Percentiles rank a stretch among this genome's conserved stretches.
phyloP scores from a whole-genome alignment of 2,113 vertebrate genomes.

The Deroptyus accipitrinus region DNA sequence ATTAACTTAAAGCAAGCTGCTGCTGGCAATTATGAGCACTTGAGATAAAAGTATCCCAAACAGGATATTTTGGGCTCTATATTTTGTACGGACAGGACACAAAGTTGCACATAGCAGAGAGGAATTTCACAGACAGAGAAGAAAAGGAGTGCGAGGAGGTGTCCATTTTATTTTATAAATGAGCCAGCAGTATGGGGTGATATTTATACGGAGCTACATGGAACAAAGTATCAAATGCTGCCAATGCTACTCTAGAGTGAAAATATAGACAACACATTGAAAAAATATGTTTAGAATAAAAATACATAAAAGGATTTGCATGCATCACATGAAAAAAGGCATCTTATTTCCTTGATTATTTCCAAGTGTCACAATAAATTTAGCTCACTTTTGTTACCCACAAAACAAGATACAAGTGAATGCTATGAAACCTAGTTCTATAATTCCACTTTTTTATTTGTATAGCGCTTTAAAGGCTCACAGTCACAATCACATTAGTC shows the following conservation, averaged over 20 bases:
- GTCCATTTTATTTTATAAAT: neutral
- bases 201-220: neutral
- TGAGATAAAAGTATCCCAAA: neutral
- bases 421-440: neutral
- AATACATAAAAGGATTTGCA: neutral
- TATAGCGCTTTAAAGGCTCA: neutral
- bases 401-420: neutral
- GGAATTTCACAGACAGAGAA: neutral
- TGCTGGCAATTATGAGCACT: neutral
- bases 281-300: neutral
- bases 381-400: neutral
- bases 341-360: neutral
- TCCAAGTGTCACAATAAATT: neutral
- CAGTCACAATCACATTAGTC: constrained; percentile 29
- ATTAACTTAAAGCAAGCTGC: neutral
- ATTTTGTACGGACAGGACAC: neutral
- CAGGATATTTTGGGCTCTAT: neutral
- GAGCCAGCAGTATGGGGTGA: neutral
- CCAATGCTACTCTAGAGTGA: neutral
- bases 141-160: neutral
- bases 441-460: neutral
- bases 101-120: neutral
- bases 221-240: neutral
- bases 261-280: neutral
- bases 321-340: neutral